Evolutionary conservation across 2,113 vertebrate genomes (phyloP).

Genomic region (Caloenas nicobarica): DNA sequence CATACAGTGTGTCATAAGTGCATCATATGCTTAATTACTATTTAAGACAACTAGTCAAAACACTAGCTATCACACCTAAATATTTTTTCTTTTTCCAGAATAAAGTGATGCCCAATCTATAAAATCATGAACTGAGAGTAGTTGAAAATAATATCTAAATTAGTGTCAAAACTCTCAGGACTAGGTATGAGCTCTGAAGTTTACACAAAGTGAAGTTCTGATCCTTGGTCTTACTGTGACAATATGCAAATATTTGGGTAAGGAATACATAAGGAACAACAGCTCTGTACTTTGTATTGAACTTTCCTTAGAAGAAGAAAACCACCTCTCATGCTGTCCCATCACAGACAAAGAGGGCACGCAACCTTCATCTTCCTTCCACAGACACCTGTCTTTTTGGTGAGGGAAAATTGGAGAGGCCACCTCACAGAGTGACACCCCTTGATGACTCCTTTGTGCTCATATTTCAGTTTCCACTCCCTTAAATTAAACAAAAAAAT

Average conservation of each 20-base stretch:
- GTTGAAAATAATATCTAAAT: neutral
- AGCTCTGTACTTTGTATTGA: neutral
- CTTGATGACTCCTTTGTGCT: neutral
- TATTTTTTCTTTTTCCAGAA: neutral
- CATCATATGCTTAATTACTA: neutral
- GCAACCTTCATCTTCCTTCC: neutral
- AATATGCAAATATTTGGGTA: neutral
- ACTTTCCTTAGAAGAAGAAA: neutral
- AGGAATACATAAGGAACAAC: neutral
- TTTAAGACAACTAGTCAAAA: neutral
- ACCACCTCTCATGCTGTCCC: neutral
- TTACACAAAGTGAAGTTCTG: neutral
- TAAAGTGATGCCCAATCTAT: neutral
- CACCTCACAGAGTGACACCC: neutral
- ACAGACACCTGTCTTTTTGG: rapidly evolving
- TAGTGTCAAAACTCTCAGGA: neutral
- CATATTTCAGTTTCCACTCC: neutral
- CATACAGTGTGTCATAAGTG: neutral
- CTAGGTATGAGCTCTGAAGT: neutral
- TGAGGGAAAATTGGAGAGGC: neutral
- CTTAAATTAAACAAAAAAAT: neutral
- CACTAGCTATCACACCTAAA: neutral
- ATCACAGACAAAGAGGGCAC: neutral
- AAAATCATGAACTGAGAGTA: neutral
- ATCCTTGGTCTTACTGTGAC: neutral